Percentiles rank a stretch among this genome's conserved stretches.
Conservation (phyloP, 2,113 vertebrate species). For the Oxygymnocypris stewartii region DNA sequence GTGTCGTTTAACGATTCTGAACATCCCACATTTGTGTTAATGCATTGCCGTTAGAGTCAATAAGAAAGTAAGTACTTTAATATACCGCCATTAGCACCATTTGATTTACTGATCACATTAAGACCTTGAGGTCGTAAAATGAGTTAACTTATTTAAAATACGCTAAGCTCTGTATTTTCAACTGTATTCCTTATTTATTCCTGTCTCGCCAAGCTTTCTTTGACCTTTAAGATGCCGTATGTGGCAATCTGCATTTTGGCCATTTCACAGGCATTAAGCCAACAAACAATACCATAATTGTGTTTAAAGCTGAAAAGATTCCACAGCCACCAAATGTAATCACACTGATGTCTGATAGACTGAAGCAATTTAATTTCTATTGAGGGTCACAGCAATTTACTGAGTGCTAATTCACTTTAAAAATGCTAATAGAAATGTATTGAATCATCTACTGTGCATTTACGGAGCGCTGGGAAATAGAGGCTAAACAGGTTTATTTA, state of each 20-base stretch:
- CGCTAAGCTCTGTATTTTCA: not conserved
- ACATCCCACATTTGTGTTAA: slow-evolving; percentile 53
- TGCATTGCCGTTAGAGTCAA: slow-evolving; percentile 55
- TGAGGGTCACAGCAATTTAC: slow-evolving; percentile 75
- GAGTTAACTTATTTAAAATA: slow-evolving; percentile 26
- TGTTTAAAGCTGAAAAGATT: slow-evolving; percentile 57
- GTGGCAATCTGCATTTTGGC: slow-evolving; percentile 32
- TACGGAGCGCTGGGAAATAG: slow-evolving; percentile 38
- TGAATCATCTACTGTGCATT: slow-evolving; percentile 55
- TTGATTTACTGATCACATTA: slow-evolving; percentile 42
- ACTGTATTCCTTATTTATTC: slow-evolving; percentile 8
- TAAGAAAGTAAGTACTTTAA: slow-evolving; percentile 43
- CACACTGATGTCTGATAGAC: slow-evolving; percentile 84
- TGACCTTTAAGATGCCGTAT: slow-evolving; percentile 30
- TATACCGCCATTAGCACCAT: not conserved
- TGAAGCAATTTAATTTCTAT: slow-evolving; percentile 91
- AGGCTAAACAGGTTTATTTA: slow-evolving; percentile 44
- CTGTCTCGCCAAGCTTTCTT: not conserved
- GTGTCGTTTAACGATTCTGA: slow-evolving; percentile 52
- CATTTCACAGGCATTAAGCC: slow-evolving; percentile 54
- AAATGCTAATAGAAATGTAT: slow-evolving; percentile 67
- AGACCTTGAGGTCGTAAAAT: slow-evolving; percentile 1
- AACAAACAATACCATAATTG: slow-evolving; percentile 60
- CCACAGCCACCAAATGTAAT: slow-evolving; percentile 78
- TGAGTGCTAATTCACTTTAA: slow-evolving; percentile 75